These are phyloP conservation scores for Oncorhynchus kisutch DNA, from an alignment of 2,113 vertebrate species.

Conservation along the genomic window DNA sequence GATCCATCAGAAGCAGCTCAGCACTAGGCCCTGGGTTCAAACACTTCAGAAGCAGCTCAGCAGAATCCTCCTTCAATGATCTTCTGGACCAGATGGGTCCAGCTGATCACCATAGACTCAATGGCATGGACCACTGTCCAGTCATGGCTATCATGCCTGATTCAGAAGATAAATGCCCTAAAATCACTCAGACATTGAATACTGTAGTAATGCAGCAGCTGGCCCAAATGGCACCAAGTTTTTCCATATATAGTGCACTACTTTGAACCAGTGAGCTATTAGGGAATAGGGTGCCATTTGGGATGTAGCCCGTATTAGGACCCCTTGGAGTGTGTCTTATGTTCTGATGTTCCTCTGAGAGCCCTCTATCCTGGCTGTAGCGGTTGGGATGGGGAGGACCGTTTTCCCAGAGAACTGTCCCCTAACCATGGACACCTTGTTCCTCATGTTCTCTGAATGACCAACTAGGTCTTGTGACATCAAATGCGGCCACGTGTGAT, in stretches of 20 bases:
- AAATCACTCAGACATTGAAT: no score
- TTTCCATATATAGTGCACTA: background rate
- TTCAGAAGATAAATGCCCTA: conserved; percentile 18
- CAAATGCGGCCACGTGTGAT: conserved; percentile 70
- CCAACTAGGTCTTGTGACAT: conserved; percentile 74
- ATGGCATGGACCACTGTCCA: conserved; percentile 65
- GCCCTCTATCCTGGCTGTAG: conserved; percentile 55
- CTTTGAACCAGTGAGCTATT: no score
- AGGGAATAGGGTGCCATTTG: no score
- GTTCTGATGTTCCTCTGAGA: conserved; percentile 26
- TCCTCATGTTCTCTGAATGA: conserved; percentile 74
- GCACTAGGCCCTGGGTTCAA: background rate
- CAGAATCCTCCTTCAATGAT: conserved; percentile 71
- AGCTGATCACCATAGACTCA: conserved; percentile 77
- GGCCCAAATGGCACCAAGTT: background rate
- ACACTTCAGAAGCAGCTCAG: conserved; percentile 69
- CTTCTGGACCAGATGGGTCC: conserved; percentile 75
- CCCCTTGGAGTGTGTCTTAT: conserved; percentile 28
- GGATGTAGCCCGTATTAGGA: background rate
- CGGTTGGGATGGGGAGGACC: conserved; percentile 72
- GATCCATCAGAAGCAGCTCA: no score
- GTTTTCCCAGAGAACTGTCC: conserved; percentile 75
- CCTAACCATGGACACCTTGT: conserved; percentile 69
- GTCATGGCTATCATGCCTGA: conserved; percentile 62
- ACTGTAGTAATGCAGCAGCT: no score